These are phyloP conservation scores for Morone chrysops DNA, from an alignment of 2,113 vertebrate genomes.

Conservation along the genomic window DNA sequence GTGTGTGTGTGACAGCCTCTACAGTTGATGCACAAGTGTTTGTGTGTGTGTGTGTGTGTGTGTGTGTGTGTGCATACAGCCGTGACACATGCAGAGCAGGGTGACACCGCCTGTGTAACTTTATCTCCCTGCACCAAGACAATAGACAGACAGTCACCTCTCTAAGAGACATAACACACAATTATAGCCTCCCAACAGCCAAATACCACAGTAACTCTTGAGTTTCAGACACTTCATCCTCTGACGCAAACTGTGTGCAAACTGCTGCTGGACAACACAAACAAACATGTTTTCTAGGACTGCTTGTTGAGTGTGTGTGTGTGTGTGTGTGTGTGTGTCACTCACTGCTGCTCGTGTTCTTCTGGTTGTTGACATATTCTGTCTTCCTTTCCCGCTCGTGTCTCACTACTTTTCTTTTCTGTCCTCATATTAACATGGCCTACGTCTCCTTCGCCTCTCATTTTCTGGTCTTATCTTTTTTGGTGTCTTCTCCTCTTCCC, in stretches of 20 bases:
- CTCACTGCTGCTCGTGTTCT: constrained; percentile 48
- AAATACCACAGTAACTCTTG: constrained; percentile 37
- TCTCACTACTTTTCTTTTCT: constrained; percentile 12
- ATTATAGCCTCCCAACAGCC: not conserved
- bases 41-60: too few relatives aligned
- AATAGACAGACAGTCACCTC: constrained; percentile 60
- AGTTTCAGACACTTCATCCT: constrained; percentile 47
- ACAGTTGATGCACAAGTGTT: constrained; percentile 1
- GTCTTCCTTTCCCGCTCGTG: constrained; percentile 4
- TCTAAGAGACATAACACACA: constrained; percentile 54
- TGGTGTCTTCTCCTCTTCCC: constrained; percentile 33
- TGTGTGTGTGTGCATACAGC: constrained; percentile 20
- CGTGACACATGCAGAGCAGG: constrained; percentile 15
- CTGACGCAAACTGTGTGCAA: constrained; percentile 9
- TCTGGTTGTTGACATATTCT: constrained; percentile 16
- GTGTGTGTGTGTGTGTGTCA: constrained; percentile 25
- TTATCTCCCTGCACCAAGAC: constrained; percentile 66
- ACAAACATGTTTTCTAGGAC: constrained; percentile 24
- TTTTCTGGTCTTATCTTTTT: constrained; percentile 23
- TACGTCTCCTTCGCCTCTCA: not conserved
- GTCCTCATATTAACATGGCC: constrained; percentile 42
- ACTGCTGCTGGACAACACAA: constrained; percentile 26
- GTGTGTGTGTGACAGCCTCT: constrained; percentile 1
- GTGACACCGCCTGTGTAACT: constrained; percentile 60
- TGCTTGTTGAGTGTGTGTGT: constrained; percentile 20